phyloP scores from a whole-genome alignment of 2,797 vertebrate species.

The Lerista edwardsae region DNA sequence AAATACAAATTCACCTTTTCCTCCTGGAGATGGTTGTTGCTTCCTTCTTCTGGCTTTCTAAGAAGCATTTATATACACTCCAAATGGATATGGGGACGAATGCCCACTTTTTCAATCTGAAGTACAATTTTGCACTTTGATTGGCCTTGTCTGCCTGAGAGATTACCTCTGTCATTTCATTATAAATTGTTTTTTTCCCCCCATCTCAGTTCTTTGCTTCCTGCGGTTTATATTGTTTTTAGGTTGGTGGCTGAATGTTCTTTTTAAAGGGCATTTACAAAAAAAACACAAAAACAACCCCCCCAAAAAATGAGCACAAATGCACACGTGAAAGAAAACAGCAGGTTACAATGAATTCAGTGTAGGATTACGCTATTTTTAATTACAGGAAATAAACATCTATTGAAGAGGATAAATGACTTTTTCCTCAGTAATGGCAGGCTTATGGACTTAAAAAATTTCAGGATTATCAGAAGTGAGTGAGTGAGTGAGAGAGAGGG shows the following conservation, averaged over 20 bases:
- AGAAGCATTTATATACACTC: neutral
- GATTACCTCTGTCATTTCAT: constrained; percentile 60
- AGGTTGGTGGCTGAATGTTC: constrained; percentile 19
- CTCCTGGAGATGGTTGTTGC: neutral
- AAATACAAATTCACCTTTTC: neutral
- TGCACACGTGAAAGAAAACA: neutral
- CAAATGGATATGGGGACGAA: neutral
- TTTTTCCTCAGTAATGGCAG: neutral
- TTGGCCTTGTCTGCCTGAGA: constrained; percentile 32
- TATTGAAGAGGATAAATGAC: neutral
- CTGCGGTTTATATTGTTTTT: constrained; percentile 57
- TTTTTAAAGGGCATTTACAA: constrained; percentile 53
- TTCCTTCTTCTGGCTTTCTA: neutral
- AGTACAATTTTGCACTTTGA: constrained; percentile 37
- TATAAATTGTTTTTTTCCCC: constrained; percentile 47
- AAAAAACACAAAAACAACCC: neutral
- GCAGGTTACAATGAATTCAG: neutral
- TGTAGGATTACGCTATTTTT: neutral
- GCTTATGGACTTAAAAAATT: neutral
- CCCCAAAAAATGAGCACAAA: neutral
- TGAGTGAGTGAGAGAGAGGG: too few species aligned
- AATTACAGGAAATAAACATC: neutral
- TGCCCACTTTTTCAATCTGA: constrained; percentile 7
- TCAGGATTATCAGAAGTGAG: neutral
- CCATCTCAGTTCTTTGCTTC: constrained; percentile 39